Evolutionary conservation across 2,888 invertebrate species (phyloP), one percentile per base, ranked within the genome.

Genomic region (Aphidius colemani): DNA sequence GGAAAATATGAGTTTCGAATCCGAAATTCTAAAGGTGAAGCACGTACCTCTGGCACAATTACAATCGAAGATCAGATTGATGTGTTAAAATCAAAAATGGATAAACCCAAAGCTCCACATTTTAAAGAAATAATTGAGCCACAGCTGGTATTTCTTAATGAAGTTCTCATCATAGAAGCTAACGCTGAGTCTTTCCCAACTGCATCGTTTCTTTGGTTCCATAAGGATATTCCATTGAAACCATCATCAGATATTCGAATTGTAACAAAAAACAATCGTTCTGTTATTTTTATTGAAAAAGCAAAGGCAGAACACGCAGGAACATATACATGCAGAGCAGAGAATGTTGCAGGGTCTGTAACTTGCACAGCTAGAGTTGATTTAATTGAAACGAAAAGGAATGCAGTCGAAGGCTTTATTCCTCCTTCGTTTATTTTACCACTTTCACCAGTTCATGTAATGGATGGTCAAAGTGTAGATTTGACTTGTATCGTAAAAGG

Each of bases 1-100:
- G 96, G 96, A 41, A 94, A 94, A 82, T 96, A 95, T 82, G 95
- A 95, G 85, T 89, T 95, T 10, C 85, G 90, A 40, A 90, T 93
- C n/a, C 87, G 89, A 74, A 93, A 93, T 82, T 86, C 88, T 65
- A 89, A 88, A 53, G 90, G 94, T 9, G 90, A 93, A 76, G 91
- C 90, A 2, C 89, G 91, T 75, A 89, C 93, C 45, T 91, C 92
- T 4, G 91, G 94, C 65, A 91, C 94, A 0, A 88, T 96, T n/a
- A 89, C 90, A 66, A 86, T 96, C 11, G 86, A 87, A 46, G 88
- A 88, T 78, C 83, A 85, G 18, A 83, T 86, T 66, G 86, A 88
- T 69, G 59, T 68, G 8, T 43, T 65, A 11, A 46, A 60, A 4
- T 72, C 74, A 6, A 85, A 86, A 66, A 76, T 79, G 50, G 86